Base-by-base conservation (phyloP, 1,140 invertebrate genomes). In the Pararge aegeria region DNA sequence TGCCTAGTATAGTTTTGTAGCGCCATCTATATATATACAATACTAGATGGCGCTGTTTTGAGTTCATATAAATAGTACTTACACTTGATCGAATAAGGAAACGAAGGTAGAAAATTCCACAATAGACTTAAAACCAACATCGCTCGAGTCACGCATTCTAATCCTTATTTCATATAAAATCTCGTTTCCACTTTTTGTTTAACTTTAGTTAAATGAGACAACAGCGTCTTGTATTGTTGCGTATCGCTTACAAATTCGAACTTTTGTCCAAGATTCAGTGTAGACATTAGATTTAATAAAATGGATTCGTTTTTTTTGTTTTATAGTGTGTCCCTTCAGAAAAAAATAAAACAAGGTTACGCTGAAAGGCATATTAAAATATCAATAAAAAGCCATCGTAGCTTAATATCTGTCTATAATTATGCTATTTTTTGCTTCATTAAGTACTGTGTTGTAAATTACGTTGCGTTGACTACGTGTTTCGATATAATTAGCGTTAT, bases 401-500 rank as follows among this genome's bases (percentile, higher is more conserved):
- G 46, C 12, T 49, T 49, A 24, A 49, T 27, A 21, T 46, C 44
- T 49, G 46, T 49, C 20, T 42, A 19, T 48, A 18, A 24, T 18
- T 48, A 24, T 48, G 13, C 7, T n/a, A n/a, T n/a, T n/a, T 48
- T 48, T 21, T 48, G 46, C 24, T 24, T 49, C 46, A 27, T 49
- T 29, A n/a, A n/a, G n/a, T n/a, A 49, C 21, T 27, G 46, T 29
- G 24, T 27, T 29, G 46, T 49, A 49, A 49, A 27, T 49, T 49
- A 13, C 13, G 46, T 49, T 49, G 46, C 46, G 13, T 24, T 48
- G 44, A 49, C 9, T 18, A 49, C 46, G 46, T 29, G 20, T 49
- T 49, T 49, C 10, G 12, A 29, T 49, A 49, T 49, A 49, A 49
- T 49, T 49, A 49, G 46, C 46, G 10, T 49, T 49, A 49, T 49